Evolutionary conservation across 2,888 invertebrate species (phyloP).

Genomic region (Plebejus argus): DNA sequence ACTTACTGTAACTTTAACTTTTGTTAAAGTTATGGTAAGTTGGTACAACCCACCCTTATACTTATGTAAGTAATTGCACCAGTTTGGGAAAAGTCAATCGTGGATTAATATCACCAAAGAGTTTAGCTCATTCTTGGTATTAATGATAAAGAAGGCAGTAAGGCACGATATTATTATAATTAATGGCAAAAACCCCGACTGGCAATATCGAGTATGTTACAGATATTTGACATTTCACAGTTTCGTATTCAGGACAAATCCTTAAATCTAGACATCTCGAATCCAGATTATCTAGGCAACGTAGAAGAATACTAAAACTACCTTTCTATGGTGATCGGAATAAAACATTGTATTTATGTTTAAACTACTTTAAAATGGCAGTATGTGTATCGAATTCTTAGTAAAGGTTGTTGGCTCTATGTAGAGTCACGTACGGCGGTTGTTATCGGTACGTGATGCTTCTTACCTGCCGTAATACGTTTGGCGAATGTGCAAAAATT

Average conservation of each 20-base stretch:
- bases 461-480: slow-evolving; percentile 21
- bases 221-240: neutral
- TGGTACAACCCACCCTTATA: too few relatives aligned
- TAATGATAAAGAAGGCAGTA: neutral
- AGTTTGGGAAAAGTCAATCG: too few relatives aligned
- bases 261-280: neutral
- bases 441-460: slow-evolving; percentile 38
- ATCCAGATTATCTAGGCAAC: neutral
- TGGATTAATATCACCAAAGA: too few relatives aligned
- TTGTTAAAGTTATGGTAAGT: too few relatives aligned
- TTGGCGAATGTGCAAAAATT: slow-evolving; percentile 7
- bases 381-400: slow-evolving; percentile 33
- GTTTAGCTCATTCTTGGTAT: too few relatives aligned
- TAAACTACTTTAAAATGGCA: slow-evolving; percentile 29
- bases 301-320: neutral
- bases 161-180: neutral
- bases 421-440: slow-evolving; percentile 38
- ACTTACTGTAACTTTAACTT: too few relatives aligned
- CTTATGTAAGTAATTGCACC: too few relatives aligned
- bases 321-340: slow-evolving; percentile 10
- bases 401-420: slow-evolving; percentile 33
- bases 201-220: neutral
- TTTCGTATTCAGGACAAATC: neutral
- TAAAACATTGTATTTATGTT: slow-evolving; percentile 3
- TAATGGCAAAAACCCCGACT: neutral